Conservation (phyloP, 64 coral and sea anemone genomes). For the Anthopleura sola region DNA sequence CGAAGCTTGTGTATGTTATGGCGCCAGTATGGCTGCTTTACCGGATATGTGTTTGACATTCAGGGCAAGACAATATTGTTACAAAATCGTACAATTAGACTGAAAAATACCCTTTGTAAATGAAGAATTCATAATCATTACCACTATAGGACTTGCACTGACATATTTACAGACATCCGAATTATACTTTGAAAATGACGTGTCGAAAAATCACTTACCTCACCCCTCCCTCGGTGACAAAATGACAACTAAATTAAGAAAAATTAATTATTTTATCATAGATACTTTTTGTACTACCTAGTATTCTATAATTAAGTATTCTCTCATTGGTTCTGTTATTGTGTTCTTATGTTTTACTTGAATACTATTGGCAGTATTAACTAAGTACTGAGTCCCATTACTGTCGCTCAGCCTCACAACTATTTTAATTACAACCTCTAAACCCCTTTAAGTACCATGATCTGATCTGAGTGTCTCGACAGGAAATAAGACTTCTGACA, state of each 20-base stretch:
- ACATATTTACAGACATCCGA: slow-evolving; percentile 9
- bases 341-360: not conserved
- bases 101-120: slow-evolving; percentile 17
- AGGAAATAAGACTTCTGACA: slow-evolving; percentile 6
- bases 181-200: not conserved
- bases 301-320: no score
- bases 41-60: slow-evolving; percentile 12
- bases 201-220: not conserved
- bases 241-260: not conserved
- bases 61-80: slow-evolving; percentile 18
- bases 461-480: slow-evolving; percentile 18
- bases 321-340: no score
- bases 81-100: not conserved
- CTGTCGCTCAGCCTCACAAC: not conserved
- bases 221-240: not conserved
- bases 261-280: not conserved
- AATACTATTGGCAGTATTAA: not conserved
- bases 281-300: not conserved
- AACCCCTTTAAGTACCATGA: slow-evolving; percentile 16
- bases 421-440: slow-evolving; percentile 16
- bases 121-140: slow-evolving; percentile 7
- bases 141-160: not conserved
- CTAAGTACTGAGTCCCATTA: not conserved
- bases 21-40: not conserved
- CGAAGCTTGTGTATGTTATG: slow-evolving; percentile 16